These are phyloP conservation scores for Euschistus heros DNA, from an alignment of 1,140 invertebrate genomes.

Conservation along the genomic window DNA sequence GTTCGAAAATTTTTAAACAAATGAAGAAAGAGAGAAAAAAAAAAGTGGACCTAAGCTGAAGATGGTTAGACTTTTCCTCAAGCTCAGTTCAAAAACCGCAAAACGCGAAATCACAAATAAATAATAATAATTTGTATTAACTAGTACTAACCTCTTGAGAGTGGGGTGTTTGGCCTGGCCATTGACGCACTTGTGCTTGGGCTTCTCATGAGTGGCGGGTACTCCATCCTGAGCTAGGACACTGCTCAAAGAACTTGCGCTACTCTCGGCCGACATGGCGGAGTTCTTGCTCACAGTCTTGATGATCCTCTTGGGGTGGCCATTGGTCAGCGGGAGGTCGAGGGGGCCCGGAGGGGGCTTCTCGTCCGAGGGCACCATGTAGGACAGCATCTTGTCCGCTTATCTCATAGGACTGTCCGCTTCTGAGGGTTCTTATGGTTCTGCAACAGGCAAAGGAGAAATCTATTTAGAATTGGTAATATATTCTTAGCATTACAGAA, in stretches of 20 bases:
- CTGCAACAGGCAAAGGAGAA: too few species aligned
- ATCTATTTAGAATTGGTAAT: too few species aligned
- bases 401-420: background rate
- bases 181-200: slow-evolving; percentile 30
- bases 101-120: too few species aligned
- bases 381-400: slow-evolving; percentile 43
- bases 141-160: slow-evolving; percentile 40
- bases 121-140: too few species aligned
- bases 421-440: too few species aligned
- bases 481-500: too few species aligned
- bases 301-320: slow-evolving; percentile 26
- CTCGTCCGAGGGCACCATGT: slow-evolving; percentile 52
- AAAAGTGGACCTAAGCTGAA: too few species aligned
- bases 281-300: slow-evolving; percentile 25
- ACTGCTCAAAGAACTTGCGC: slow-evolving; percentile 27
- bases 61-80: too few species aligned
- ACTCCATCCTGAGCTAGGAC: slow-evolving; percentile 20
- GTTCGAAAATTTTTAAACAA: too few species aligned
- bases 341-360: slow-evolving; percentile 45
- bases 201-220: slow-evolving; percentile 23
- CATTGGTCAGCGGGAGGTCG: slow-evolving; percentile 23
- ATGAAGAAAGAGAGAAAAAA: too few species aligned
- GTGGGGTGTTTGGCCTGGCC: slow-evolving; percentile 40
- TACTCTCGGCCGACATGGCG: slow-evolving; percentile 28
- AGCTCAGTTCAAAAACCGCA: too few species aligned